Percentiles rank a stretch among this genome's conserved stretches.
Evolutionary conservation across 2,888 invertebrate species (phyloP).

Genomic region (Chalcosyrphus nemorum): DNA sequence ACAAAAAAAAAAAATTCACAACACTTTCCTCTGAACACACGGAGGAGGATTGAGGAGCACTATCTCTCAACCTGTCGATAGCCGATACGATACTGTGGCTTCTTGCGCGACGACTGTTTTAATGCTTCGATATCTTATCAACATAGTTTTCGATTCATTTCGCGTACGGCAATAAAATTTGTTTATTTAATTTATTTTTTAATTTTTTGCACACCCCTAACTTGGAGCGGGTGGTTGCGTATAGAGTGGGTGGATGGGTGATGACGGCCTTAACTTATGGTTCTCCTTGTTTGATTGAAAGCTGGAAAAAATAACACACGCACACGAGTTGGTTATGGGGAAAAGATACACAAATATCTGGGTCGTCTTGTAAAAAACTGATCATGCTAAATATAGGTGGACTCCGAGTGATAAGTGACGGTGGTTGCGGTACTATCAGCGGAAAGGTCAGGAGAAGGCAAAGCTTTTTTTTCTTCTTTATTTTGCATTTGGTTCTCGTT

Average conservation of each 20-base stretch:
- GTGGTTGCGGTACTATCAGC: background rate
- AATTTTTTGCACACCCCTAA: conserved; percentile 1
- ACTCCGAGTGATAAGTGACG: background rate
- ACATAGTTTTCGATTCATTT: conserved; percentile 53
- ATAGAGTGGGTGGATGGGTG: background rate
- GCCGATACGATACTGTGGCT: conserved; percentile 36
- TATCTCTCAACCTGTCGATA: conserved; percentile 32
- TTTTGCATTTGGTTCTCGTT: background rate
- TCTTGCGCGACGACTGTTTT: background rate
- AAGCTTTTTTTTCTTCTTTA: background rate
- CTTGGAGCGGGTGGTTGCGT: background rate
- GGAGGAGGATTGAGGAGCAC: background rate
- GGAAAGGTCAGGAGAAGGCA: background rate
- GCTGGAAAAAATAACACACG: conserved; percentile 17
- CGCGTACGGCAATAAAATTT: conserved; percentile 42
- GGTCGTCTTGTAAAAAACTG: background rate
- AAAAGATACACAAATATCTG: background rate
- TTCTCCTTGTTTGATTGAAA: conserved; percentile 6
- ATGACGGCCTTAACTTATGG: background rate
- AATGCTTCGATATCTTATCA: conserved; percentile 27
- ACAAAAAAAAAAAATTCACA: background rate
- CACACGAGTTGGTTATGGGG: conserved; percentile 10
- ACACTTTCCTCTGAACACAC: background rate
- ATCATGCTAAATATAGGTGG: conserved; percentile 28
- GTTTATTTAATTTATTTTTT: background rate